Conservation (phyloP, 2,888 invertebrate genomes). For the Smittia sp. region DNA sequence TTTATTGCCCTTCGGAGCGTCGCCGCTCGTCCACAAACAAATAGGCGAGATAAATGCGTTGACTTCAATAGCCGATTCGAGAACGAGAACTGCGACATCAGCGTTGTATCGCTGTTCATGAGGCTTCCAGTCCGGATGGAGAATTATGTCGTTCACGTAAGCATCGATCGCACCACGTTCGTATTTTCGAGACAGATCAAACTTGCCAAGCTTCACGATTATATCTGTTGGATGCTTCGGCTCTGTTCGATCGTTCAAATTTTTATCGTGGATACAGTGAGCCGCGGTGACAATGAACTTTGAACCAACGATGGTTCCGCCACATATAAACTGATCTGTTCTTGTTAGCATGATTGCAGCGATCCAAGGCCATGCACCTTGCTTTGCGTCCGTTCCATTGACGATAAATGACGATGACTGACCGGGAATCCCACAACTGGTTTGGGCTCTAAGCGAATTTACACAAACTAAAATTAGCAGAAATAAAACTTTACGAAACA, state of each 20-base stretch:
- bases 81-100: conserved; percentile 20
- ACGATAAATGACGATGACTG: neutral
- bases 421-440: conserved; percentile 28
- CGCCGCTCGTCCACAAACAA: neutral
- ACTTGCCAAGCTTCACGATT: conserved; percentile 7
- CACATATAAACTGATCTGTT: neutral
- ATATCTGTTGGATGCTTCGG: neutral
- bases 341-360: neutral
- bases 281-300: neutral
- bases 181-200: neutral
- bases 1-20: neutral
- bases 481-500: too few relatives aligned
- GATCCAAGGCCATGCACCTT: conserved; percentile 27
- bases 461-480: too few relatives aligned
- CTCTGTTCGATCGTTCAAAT: neutral
- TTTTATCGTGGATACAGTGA: conserved; percentile 12
- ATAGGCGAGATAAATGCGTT: conserved; percentile 17
- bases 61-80: neutral
- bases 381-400: neutral
- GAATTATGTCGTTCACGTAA: neutral
- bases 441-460: too few relatives aligned
- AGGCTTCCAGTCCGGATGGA: conserved; percentile 37
- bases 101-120: conserved; percentile 1
- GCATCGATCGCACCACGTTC: neutral
- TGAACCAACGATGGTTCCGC: neutral